These are phyloP conservation scores for Mormyrus iriodes DNA, from an alignment of 2,113 vertebrate species.

Conservation along the genomic window DNA sequence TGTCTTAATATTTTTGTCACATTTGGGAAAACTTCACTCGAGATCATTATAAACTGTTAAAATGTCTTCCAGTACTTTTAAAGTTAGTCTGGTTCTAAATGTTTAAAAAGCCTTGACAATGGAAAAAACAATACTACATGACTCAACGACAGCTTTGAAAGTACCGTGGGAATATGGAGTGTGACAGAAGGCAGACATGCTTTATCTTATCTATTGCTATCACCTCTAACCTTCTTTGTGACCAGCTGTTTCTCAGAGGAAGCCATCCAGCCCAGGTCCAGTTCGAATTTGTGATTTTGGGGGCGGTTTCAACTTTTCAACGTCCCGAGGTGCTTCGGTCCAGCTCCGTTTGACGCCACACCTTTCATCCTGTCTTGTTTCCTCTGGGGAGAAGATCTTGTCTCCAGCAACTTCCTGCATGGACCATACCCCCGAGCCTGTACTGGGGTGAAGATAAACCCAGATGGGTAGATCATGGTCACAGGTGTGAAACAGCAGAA, in stretches of 20 bases:
- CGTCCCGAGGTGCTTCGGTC: constrained; percentile 51
- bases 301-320: constrained; percentile 54
- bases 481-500: not conserved
- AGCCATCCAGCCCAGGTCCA: constrained; percentile 63
- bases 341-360: not conserved
- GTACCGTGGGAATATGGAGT: not conserved
- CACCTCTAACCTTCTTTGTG: constrained; percentile 5
- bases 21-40: not conserved
- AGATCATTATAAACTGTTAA: constrained; percentile 5
- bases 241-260: constrained; percentile 57
- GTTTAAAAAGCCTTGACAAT: constrained; percentile 1
- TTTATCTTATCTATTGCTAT: constrained; percentile 29
- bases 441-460: constrained; percentile 35
- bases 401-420: not conserved
- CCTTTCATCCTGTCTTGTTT: constrained; percentile 58
- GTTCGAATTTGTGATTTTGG: not conserved
- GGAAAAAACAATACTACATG: not conserved
- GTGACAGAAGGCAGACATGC: not conserved
- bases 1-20: not conserved
- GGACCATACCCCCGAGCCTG: constrained; percentile 37
- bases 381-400: constrained; percentile 60
- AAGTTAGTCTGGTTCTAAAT: not conserved
- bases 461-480: not conserved
- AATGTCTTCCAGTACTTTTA: not conserved
- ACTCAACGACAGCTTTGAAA: not conserved